Base-by-base conservation (phyloP, 2,113 vertebrate species). In the Alaudala cheleensis region DNA sequence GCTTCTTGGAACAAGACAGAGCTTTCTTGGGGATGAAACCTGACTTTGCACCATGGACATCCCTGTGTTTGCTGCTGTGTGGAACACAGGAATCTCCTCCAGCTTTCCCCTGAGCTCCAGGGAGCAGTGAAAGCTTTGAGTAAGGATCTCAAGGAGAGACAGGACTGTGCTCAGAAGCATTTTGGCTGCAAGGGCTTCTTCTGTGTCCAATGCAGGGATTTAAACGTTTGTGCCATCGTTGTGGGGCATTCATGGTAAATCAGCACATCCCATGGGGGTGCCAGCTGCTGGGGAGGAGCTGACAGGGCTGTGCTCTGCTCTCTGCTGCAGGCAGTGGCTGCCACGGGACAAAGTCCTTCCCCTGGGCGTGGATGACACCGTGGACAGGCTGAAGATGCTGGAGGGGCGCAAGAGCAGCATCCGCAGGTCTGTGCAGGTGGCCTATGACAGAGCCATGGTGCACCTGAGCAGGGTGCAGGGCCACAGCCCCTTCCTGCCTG, bases 391-490 rank as follows among this genome's bases (percentile, higher is more conserved):
- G 79, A 99, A 99, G 91, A 99, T 99, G 96, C 97, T 99, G 98
- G 99, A 99, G 96, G 99, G 99, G 23, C 98, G 99, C 51, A 99
- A 99, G 97, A 98, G 98, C 94, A 99, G 98, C 98, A 99, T 99
- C 97, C 99, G 99, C 92, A 99, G 99, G 90, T 99, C 99, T 0
- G 99, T 99, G 69, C 99, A 99, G 97, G 98, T 99, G 98, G 99
- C 99, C 7, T 99, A 99, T 1, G 99, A 99, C 98, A 98, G 99
- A 2, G 99, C 99, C 69, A 98, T 99, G 98, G 98, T 98, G 73
- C 99, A 99, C 97, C 97, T 98, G 98, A 99, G 99, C 98, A 94
- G 99, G 0, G 99, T 99, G 62, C 98, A 98, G 91, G 98, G 99
- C 17, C 98, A 98, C 64, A 98, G 99, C 18, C 98, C 98, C 95